phyloP scores from a whole-genome alignment of 2,888 invertebrate genomes.

The Panopea generosa region DNA sequence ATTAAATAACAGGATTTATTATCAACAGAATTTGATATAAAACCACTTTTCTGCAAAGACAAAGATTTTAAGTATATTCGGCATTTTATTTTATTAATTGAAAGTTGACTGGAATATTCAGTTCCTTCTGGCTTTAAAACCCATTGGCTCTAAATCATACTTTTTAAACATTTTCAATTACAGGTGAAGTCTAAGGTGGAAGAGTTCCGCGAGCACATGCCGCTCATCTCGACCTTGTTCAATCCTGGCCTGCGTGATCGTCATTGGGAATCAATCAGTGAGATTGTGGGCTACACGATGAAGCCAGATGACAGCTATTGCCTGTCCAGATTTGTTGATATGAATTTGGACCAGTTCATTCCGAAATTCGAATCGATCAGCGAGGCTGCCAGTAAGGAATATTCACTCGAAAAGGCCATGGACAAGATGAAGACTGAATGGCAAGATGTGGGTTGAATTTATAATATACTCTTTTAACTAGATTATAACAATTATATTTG shows the following conservation, averaged over 20 bases:
- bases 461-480: not conserved
- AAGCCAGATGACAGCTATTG: constrained; percentile 92
- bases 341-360: constrained; percentile 94
- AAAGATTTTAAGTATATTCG: too few species aligned
- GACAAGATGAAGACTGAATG: constrained; percentile 96
- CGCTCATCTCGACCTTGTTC: constrained; percentile 96
- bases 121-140: too few species aligned
- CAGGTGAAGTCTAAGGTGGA: constrained; percentile 91
- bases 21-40: too few species aligned
- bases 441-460: constrained; percentile 87
- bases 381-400: constrained; percentile 98
- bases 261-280: constrained; percentile 98
- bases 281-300: constrained; percentile 97
- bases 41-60: too few species aligned
- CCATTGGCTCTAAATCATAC: too few species aligned
- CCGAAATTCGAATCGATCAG: constrained; percentile 96
- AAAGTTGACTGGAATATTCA: too few species aligned
- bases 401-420: constrained; percentile 94
- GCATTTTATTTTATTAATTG: too few species aligned
- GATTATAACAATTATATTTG: too few species aligned
- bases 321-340: constrained; percentile 93
- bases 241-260: constrained; percentile 92
- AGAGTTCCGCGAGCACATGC: constrained; percentile 91
- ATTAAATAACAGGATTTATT: too few species aligned
- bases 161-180: too few species aligned